These are phyloP conservation scores for Oxyteleia sp. DNA, from an alignment of 2,888 invertebrate species.

Conservation along the genomic window DNA sequence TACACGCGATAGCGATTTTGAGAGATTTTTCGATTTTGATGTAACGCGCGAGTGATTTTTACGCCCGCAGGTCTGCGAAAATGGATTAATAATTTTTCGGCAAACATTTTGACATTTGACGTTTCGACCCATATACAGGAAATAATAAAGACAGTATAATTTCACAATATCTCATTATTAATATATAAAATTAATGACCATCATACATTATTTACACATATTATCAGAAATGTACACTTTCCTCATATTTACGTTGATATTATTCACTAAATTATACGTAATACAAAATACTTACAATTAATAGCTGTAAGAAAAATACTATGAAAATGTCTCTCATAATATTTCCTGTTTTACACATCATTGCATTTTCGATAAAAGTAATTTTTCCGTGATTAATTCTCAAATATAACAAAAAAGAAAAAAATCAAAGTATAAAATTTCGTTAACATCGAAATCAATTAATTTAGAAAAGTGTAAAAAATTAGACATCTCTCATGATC, in stretches of 20 bases:
- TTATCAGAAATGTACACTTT: constrained; percentile 54
- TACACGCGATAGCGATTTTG: constrained; percentile 1
- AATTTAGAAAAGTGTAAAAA: no score
- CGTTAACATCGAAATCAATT: no score
- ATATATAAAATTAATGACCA: constrained; percentile 67
- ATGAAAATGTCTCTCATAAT: constrained; percentile 44
- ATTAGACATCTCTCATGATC: no score
- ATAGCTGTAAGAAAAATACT: constrained; percentile 49
- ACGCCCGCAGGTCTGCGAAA: not conserved
- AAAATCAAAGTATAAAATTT: not conserved
- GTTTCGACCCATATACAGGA: no score
- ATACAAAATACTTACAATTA: constrained; percentile 59
- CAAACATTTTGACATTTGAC: no score
- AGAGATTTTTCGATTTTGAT: constrained; percentile 4
- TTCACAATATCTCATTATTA: constrained; percentile 56
- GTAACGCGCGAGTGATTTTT: constrained; percentile 10
- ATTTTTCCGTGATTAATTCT: no score
- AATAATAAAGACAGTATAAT: not conserved
- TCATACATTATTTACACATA: constrained; percentile 69
- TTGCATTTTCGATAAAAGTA: constrained; percentile 12
- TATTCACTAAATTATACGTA: constrained; percentile 32
- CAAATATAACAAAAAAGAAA: not conserved
- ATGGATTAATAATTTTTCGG: not conserved
- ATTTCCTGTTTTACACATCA: constrained; percentile 17
- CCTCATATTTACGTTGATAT: constrained; percentile 8